Conservation (phyloP, 2,797 vertebrate genomes). For the Diceros bicornis region DNA sequence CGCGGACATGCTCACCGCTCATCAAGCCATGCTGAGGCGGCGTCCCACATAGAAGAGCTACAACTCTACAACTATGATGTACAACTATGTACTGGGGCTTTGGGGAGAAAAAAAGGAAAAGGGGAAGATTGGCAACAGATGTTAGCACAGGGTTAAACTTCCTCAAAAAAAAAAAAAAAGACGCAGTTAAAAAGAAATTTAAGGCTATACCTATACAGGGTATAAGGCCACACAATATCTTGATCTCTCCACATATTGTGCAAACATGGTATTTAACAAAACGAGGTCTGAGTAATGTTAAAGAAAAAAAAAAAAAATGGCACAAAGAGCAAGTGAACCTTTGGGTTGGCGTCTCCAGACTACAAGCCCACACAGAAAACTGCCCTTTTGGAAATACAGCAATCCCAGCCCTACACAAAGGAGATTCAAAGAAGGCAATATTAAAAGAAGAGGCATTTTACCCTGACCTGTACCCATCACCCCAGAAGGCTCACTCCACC, state of each 20-base stretch:
- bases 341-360: not conserved
- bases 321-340: not conserved
- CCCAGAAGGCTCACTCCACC: not conserved
- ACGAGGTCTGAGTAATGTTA: not conserved
- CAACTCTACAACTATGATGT: too few species aligned
- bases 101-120: too few species aligned
- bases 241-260: not conserved
- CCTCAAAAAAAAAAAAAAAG: too few species aligned
- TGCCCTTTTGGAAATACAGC: too few species aligned
- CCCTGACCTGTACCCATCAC: too few species aligned
- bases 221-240: not conserved
- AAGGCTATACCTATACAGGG: not conserved
- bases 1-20: too few species aligned
- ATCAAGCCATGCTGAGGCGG: too few species aligned
- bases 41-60: too few species aligned
- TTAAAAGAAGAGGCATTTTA: not conserved
- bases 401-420: accelerated
- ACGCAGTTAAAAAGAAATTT: not conserved
- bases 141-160: too few species aligned
- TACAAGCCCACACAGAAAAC: not conserved
- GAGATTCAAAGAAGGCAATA: not conserved
- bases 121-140: too few species aligned
- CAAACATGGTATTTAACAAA: not conserved
- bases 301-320: not conserved
- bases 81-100: too few species aligned